Evolutionary conservation across 2,113 vertebrate species (phyloP).

Genomic region (Rousettus leschenaultii): DNA sequence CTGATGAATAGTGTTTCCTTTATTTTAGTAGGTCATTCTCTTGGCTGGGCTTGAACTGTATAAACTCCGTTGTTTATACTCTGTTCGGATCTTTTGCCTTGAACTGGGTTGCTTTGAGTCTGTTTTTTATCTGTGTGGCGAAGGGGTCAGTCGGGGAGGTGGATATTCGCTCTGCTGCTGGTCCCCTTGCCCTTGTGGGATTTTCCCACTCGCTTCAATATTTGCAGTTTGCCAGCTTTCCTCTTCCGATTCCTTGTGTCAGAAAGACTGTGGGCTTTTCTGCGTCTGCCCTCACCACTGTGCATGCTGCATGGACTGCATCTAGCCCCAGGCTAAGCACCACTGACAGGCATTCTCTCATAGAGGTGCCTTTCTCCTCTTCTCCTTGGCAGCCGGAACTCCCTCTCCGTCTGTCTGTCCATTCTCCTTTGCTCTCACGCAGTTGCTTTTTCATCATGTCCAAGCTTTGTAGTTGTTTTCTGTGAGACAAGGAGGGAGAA

Average conservation of each 20-base stretch:
- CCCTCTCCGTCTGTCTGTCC: neutral
- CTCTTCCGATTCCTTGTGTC: neutral
- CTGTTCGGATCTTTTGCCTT: neutral
- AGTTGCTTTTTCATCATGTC: neutral
- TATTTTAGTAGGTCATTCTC: constrained; percentile 1
- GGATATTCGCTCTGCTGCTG: neutral
- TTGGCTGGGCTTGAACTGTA: neutral
- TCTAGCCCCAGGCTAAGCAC: neutral
- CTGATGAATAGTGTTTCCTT: neutral
- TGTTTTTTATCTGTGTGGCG: neutral
- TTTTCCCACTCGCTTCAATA: neutral
- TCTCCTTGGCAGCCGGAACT: neutral
- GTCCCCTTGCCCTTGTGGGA: neutral
- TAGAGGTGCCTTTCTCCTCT: neutral
- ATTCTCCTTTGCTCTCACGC: neutral
- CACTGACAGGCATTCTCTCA: neutral
- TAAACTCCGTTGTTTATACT: neutral
- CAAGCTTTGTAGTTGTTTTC: neutral
- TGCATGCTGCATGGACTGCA: neutral
- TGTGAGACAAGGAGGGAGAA: neutral
- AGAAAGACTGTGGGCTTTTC: neutral
- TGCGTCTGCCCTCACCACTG: neutral
- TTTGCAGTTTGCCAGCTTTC: neutral
- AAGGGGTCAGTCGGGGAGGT: neutral
- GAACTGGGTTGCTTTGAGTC: neutral